These are phyloP conservation scores for Peucedramus taeniatus DNA, from an alignment of 2,113 vertebrate genomes.

Conservation along the genomic window DNA sequence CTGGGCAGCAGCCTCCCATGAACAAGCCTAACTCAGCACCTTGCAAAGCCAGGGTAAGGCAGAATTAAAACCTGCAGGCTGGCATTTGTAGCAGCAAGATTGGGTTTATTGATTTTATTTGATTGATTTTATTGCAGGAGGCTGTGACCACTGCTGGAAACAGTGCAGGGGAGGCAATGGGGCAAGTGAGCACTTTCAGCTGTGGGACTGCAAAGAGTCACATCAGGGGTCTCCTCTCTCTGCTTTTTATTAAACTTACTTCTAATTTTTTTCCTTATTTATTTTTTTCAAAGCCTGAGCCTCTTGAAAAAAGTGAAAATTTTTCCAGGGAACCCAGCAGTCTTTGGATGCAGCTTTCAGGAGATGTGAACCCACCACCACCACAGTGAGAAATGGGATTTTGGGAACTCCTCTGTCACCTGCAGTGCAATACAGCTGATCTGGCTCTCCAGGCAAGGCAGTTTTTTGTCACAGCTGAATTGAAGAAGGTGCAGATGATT, in stretches of 20 bases:
- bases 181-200: not conserved
- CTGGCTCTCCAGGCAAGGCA: not conserved
- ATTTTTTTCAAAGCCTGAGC: not conserved
- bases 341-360: not conserved
- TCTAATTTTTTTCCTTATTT: not conserved
- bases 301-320: not conserved
- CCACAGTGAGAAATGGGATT: not conserved
- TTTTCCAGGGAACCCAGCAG: not conserved
- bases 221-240: not conserved
- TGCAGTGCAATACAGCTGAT: not conserved
- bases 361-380: not conserved
- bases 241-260: not conserved
- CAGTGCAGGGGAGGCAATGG: not conserved
- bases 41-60: not conserved
- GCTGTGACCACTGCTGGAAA: not conserved
- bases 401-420: not conserved
- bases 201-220: not conserved
- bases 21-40: not conserved
- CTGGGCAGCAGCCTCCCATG: accelerated
- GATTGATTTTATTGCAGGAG: not conserved
- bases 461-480: not conserved
- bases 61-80: not conserved
- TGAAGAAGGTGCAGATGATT: not conserved
- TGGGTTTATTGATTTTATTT: not conserved
- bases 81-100: not conserved